These are phyloP conservation scores for Buathra laborator DNA, from an alignment of 2,888 invertebrate species.

Conservation along the genomic window DNA sequence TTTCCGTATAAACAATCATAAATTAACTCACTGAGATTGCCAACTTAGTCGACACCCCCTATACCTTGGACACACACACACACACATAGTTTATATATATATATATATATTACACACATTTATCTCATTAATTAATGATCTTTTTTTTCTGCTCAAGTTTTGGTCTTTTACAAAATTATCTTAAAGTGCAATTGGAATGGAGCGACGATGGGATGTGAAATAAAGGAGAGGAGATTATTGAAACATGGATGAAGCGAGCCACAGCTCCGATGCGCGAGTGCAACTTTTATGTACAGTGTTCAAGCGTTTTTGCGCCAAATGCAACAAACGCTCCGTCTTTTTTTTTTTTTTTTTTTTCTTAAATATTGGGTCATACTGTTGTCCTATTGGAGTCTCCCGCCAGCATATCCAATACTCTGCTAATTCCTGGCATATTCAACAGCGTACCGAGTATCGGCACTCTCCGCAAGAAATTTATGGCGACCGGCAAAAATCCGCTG, in stretches of 20 bases:
- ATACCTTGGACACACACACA: slow-evolving; percentile 51
- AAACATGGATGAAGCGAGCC: slow-evolving; percentile 44
- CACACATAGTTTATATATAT: slow-evolving; percentile 27
- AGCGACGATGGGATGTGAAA: slow-evolving; percentile 38
- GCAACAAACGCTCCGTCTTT: slow-evolving; percentile 38
- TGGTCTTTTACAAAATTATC: slow-evolving; percentile 63
- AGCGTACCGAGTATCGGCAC: slow-evolving; percentile 96
- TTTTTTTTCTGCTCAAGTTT: slow-evolving; percentile 57
- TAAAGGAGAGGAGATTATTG: slow-evolving; percentile 20
- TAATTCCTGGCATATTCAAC: slow-evolving; percentile 95
- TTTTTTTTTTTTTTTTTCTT: slow-evolving; percentile 3
- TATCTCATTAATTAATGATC: slow-evolving; percentile 50
- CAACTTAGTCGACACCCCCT: neutral
- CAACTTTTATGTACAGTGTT: slow-evolving; percentile 76
- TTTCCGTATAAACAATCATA: slow-evolving; percentile 52
- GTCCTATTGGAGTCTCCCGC: slow-evolving; percentile 94
- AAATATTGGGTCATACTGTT: slow-evolving; percentile 89
- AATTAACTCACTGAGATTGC: slow-evolving; percentile 33
- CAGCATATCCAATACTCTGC: slow-evolving; percentile 93
- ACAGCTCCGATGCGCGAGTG: slow-evolving; percentile 55
- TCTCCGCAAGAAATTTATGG: slow-evolving; percentile 96
- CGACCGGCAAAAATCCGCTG: slow-evolving; percentile 99
- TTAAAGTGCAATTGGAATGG: slow-evolving; percentile 64
- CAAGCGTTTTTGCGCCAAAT: slow-evolving; percentile 36
- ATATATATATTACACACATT: slow-evolving; percentile 62